Conservation (phyloP, 2,888 invertebrate species). For the Tethea ocularis region DNA sequence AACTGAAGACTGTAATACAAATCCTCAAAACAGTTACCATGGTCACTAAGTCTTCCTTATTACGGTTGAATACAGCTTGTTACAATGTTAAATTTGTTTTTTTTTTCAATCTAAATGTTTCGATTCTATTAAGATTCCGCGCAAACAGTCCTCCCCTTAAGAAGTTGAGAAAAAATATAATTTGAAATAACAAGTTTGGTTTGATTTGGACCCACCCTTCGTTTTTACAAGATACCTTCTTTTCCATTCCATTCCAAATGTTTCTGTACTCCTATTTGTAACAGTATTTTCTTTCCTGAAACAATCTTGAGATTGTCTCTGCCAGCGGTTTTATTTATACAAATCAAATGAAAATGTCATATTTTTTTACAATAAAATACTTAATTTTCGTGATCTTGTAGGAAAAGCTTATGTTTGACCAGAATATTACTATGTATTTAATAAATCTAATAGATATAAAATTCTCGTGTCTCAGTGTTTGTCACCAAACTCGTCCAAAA, state of each 20-base stretch:
- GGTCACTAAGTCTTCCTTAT: neutral
- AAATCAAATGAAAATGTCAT: no score
- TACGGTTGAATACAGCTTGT: neutral
- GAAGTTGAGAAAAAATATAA: slow-evolving; percentile 64
- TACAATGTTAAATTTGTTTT: slow-evolving; percentile 15
- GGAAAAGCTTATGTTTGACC: no score
- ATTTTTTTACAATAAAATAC: no score
- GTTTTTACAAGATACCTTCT: slow-evolving; percentile 11
- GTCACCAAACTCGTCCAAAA: no score
- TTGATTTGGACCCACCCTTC: slow-evolving; percentile 50
- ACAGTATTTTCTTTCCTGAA: neutral
- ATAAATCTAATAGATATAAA: no score
- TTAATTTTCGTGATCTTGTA: no score
- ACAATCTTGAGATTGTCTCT: neutral
- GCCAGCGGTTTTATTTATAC: neutral
- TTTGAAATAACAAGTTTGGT: slow-evolving; percentile 68
- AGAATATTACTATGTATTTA: no score
- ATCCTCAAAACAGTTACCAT: neutral
- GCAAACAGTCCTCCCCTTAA: slow-evolving; percentile 56
- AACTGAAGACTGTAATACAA: neutral
- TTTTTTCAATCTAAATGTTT: slow-evolving; percentile 49
- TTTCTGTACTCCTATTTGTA: slow-evolving; percentile 23
- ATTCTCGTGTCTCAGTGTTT: no score
- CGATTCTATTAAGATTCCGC: slow-evolving; percentile 65
- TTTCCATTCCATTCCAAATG: slow-evolving; percentile 15